Base-by-base conservation (phyloP, 1,140 invertebrate species). In the Psix sp. region DNA sequence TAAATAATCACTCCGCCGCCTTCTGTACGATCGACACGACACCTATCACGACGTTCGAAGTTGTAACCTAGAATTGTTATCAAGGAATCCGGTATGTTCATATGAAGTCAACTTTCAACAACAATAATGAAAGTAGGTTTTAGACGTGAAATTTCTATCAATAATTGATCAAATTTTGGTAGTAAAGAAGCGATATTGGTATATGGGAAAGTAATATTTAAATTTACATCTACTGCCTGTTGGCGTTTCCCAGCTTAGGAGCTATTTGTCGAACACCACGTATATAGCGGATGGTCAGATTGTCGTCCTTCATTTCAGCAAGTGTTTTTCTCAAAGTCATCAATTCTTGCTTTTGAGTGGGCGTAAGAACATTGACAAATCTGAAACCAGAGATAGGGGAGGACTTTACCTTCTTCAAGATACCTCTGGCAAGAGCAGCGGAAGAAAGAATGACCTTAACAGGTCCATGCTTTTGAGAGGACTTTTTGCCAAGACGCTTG, bases 151-250 rank as follows among this genome's bases (percentile, higher is more conserved):
- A 33, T 3, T 7, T 49, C 45, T 0, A 20, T 5, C 4, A 35
- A 4, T 1, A 49, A 17, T 20, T 24, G 29, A 2, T 49, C 45
- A 0, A 49, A 13, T 6, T 49, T 49, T 13, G 10, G 16, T 4
- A 36, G 10, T 5, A 48, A 31, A 9, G 29, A 36, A 1, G 29
- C 29, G 15, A 36, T 49, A 7, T 49, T 49, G 2, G 29, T 49
- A 26, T 29, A 46, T 0, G 17, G 7, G 10, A 46, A 16, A 4
- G 14, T 33, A 11, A 15, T 18, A 5, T 20, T 1, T 17, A 45
- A 14, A 1, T 6, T 4, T 6, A 1, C 14, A 26, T 11, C 45
- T 49, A 31, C 17, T 15, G 1, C 26, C 14, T 5, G 11, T 1
- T 14, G 1, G 13, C 13, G 24, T 46, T 46, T 46, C 24, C 26